phyloP scores from a whole-genome alignment of 2,113 vertebrate genomes.

The Myrmecophaga tridactyla region DNA sequence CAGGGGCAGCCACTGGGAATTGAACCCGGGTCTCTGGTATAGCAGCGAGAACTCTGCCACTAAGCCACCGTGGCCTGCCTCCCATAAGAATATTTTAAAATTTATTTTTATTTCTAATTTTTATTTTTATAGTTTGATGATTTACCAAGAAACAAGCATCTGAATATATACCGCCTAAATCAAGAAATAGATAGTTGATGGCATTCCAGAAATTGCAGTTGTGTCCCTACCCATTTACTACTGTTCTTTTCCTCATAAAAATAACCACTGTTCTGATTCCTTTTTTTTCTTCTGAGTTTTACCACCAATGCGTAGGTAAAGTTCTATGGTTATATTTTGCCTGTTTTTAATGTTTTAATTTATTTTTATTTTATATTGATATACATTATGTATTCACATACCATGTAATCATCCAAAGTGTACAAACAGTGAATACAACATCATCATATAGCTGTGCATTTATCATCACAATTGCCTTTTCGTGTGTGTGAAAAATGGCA shows the following conservation, averaged over 20 bases:
- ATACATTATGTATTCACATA: no score
- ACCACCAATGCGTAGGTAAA: background rate
- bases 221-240: background rate
- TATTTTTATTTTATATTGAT: no score
- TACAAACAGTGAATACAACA: no score
- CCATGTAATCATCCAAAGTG: no score
- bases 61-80: no score
- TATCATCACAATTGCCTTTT: no score
- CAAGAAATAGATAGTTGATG: background rate
- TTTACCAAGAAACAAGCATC: background rate
- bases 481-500: no score
- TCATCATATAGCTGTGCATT: no score
- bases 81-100: background rate
- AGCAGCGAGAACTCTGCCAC: no score
- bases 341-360: no score
- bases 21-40: no score
- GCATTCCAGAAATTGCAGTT: background rate
- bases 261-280: background rate
- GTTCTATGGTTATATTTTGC: background rate
- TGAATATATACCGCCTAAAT: background rate
- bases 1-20: no score
- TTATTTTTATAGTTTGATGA: background rate
- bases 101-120: slow-evolving; percentile 10
- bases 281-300: background rate
- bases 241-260: background rate